Percentiles rank a stretch among this genome's conserved stretches.
Evolutionary conservation across 2,888 invertebrate genomes (phyloP).

Genomic region (Liodrosophila aerea): DNA sequence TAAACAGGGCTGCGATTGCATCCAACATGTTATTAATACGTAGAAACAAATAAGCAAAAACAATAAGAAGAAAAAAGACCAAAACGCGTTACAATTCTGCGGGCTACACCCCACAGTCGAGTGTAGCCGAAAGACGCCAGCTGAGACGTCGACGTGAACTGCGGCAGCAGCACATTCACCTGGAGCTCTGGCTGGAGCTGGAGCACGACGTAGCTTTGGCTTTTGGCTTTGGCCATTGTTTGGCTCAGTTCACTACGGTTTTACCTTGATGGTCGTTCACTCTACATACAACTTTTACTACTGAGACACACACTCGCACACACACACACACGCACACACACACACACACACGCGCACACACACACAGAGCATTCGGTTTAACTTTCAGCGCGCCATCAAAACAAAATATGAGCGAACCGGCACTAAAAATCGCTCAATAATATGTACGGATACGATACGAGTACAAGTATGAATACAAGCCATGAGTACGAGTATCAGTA

Average conservation of each 20-base stretch:
- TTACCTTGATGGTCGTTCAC: constrained; percentile 78
- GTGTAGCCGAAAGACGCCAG: constrained; percentile 33
- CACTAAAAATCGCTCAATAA: constrained; percentile 78
- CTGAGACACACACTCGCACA: too few species aligned
- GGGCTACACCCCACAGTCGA: constrained; percentile 67
- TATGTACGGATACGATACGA: constrained; percentile 14
- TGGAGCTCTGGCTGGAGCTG: constrained; percentile 51
- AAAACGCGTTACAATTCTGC: constrained; percentile 76
- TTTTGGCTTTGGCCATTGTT: constrained; percentile 75
- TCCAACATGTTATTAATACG: constrained; percentile 78
- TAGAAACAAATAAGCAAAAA: constrained; percentile 79
- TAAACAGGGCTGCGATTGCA: constrained; percentile 70
- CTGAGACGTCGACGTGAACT: constrained; percentile 25
- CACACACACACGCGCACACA: constrained; percentile 7
- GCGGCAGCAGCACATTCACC: constrained; percentile 67
- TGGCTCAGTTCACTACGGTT: constrained; percentile 40
- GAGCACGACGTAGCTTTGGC: constrained; percentile 60
- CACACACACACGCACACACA: constrained; percentile 24
- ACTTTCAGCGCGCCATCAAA: constrained; percentile 78
- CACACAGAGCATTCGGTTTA: constrained; percentile 31
- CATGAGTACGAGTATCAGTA: too few species aligned
- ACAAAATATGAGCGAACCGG: constrained; percentile 75
- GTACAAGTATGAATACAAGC: neutral
- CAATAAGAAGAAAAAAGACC: constrained; percentile 62
- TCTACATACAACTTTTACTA: constrained; percentile 72